Evolutionary conservation across 1,140 invertebrate genomes (phyloP).

Genomic region (Leguminivora glycinivorella): DNA sequence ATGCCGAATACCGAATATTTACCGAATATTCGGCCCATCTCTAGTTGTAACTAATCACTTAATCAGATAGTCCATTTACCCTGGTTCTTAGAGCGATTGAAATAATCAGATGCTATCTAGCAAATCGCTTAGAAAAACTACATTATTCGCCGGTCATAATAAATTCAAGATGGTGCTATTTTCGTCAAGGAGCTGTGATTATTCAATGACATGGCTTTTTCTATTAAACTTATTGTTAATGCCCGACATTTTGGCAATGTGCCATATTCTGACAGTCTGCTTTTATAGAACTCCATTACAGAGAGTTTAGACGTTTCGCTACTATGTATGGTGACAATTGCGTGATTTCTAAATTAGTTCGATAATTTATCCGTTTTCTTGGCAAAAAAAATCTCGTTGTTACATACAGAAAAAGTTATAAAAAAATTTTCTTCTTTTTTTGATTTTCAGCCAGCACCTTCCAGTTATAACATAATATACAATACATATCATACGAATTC

Average conservation of each 20-base stretch:
- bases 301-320: not conserved
- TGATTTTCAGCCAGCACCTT: no score
- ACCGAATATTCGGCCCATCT: no score
- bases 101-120: not conserved
- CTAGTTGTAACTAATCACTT: no score
- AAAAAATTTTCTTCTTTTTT: no score
- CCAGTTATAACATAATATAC: no score
- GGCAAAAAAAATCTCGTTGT: no score
- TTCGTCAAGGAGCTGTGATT: not conserved
- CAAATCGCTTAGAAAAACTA: not conserved
- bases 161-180: constrained; percentile 12
- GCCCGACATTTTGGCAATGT: not conserved
- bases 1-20: no score
- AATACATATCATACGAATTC: no score
- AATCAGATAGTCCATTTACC: no score
- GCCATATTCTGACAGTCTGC: constrained; percentile 17
- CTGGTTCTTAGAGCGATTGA: no score
- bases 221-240: constrained; percentile 28
- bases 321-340: not conserved
- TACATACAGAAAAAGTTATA: no score
- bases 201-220: constrained; percentile 4
- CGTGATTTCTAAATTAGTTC: not conserved
- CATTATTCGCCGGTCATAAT: not conserved
- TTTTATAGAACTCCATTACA: constrained; percentile 7
- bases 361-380: no score